Evolutionary conservation across 2,113 vertebrate genomes (phyloP).

Genomic region (Saguinus midas): DNA sequence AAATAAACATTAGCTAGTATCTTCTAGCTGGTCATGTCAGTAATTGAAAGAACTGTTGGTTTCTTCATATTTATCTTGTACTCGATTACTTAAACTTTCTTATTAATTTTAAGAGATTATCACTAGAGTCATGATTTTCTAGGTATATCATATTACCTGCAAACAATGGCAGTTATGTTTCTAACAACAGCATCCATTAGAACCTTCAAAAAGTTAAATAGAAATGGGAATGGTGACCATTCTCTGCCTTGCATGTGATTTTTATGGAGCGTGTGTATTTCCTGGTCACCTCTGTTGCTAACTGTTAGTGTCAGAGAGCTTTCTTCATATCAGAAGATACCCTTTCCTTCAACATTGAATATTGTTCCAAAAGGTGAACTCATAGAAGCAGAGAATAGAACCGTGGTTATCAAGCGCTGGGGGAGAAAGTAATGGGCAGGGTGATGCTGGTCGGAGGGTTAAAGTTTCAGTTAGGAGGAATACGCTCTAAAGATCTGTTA

Average conservation of each 20-base stretch:
- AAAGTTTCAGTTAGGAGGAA: background rate
- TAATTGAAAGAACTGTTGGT: background rate
- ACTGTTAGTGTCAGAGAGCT: background rate
- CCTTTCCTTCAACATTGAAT: background rate
- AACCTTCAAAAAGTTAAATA: background rate
- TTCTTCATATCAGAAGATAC: background rate
- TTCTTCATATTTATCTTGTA: background rate
- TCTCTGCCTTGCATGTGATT: background rate
- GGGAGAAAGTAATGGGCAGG: background rate
- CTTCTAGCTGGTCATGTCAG: background rate
- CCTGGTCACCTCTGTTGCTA: background rate
- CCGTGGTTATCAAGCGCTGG: too few species aligned
- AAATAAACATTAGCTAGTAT: background rate
- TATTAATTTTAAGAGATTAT: slow-evolving; percentile 21
- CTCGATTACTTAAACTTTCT: slow-evolving; percentile 4
- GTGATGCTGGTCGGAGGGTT: background rate
- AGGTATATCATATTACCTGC: background rate
- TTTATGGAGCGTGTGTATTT: background rate
- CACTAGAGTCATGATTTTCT: background rate
- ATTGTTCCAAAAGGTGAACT: background rate
- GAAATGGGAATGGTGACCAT: background rate
- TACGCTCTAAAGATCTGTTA: background rate
- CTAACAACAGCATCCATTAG: background rate
- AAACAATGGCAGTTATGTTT: background rate
- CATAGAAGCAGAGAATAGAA: background rate